Percentiles rank a stretch among this genome's conserved stretches.
Conservation (phyloP, 2,888 invertebrate genomes). For the Crossocerus cetratus region DNA sequence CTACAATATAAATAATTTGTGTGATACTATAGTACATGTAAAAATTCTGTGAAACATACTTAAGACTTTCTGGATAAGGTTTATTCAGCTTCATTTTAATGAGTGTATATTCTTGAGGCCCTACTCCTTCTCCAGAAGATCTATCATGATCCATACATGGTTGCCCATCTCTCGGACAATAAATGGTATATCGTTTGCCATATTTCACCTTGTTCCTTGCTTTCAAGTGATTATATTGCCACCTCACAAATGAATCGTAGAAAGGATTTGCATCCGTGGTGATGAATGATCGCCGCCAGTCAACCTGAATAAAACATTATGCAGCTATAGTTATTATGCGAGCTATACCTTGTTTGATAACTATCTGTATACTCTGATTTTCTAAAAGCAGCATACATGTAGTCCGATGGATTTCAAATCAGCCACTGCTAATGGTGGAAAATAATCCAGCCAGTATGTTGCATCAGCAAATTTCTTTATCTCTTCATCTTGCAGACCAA, state of each 20-base stretch:
- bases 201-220: constrained; percentile 94
- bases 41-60: constrained; percentile 76
- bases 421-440: constrained; percentile 91
- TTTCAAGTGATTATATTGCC: constrained; percentile 95
- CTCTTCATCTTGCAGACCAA: constrained; percentile 94
- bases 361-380: not conserved
- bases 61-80: constrained; percentile 85
- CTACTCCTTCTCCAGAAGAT: constrained; percentile 96
- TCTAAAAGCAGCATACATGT: constrained; percentile 82
- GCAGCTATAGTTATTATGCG: no score
- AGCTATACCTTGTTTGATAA: not conserved
- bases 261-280: constrained; percentile 99
- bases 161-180: constrained; percentile 96
- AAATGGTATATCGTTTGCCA: constrained; percentile 98
- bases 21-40: not conserved
- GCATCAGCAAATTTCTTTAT: constrained; percentile 95
- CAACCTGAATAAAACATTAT: constrained; percentile 81
- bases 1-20: constrained; percentile 73
- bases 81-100: constrained; percentile 92
- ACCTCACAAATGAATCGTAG: constrained; percentile 97
- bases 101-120: constrained; percentile 98
- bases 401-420: constrained; percentile 94
- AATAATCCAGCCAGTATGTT: constrained; percentile 96
- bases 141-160: constrained; percentile 99
- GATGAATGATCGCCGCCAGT: constrained; percentile 98